Evolutionary conservation across 2,888 invertebrate species (phyloP), one percentile per base, ranked within the genome.

Genomic region (Sturmia bella): DNA sequence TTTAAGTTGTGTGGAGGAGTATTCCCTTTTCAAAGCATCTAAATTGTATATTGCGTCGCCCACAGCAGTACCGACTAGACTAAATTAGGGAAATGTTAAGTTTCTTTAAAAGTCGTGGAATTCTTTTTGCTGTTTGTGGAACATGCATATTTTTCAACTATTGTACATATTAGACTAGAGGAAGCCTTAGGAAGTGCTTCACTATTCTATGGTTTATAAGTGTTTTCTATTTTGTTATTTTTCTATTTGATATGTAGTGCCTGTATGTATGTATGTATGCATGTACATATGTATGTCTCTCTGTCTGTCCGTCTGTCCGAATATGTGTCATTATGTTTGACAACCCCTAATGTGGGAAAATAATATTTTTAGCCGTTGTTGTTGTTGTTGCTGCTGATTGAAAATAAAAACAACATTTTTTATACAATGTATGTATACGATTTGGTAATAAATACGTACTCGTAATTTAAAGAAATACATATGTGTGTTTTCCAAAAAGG

Each of bases 1-100:
- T 54, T 0, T 1, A 19, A 11, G n/a, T 43, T 32, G 21, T 69
- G 43, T 64, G 9, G 6, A 3, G 45, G 11, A 45, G 15, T 45
- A 17, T 3, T 48, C 43, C 66, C 39, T 77, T 68, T 50, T 52
- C 68, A 61, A 9, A 39, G 54, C 64, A 74, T 75, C 75, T 70
- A 79, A 59, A 52, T 79, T 81, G 41, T 84, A 61, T 84, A 84
- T 81, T 83, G 75, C 85, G 84, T 80, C 84, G 83, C 61, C 85
- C n/a, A n/a, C n/a, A 86, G 86, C 85, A 86, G 85, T 86, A 84
- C 85, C 83, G 85, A 87, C 87, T 86, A 86, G 84, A 89, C 88
- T 87, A 88, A 90, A 89, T 90, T 90, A 89, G 87, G 85, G 85
- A 85, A 86, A 87, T 86, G 87, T 86, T 75, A 70, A 74, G 69